A percentile compares a stretch with the other conserved stretches of the same genome.
Evolutionary conservation across 2,888 invertebrate species (phyloP).

Genomic region (Polymixis lichenea): DNA sequence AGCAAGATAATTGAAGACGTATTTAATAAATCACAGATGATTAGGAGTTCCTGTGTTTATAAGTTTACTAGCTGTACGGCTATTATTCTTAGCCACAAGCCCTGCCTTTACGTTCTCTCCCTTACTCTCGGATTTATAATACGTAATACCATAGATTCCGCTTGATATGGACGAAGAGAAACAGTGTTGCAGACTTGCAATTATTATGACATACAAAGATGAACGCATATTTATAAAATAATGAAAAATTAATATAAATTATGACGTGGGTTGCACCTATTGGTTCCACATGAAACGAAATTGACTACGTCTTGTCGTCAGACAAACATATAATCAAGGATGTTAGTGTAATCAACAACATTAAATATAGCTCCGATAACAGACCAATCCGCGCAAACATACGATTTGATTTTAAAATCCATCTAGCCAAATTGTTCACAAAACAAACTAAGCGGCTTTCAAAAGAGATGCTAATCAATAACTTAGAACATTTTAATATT

Average conservation of each 20-base stretch:
- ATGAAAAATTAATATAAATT: conserved; percentile 30
- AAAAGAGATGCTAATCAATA: neutral
- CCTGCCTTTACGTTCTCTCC: no score
- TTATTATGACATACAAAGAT: conserved; percentile 30
- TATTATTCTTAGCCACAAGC: no score
- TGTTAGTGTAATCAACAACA: no score
- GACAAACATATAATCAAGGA: no score
- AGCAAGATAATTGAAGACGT: conserved; percentile 1
- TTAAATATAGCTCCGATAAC: no score
- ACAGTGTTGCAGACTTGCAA: neutral
- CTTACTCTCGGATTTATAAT: neutral
- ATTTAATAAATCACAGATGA: neutral
- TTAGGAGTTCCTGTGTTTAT: neutral
- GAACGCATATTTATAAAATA: conserved; percentile 28
- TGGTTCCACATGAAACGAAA: no score
- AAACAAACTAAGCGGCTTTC: neutral
- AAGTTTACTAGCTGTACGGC: neutral
- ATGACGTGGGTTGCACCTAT: neutral
- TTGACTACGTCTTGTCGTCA: no score
- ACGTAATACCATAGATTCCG: neutral
- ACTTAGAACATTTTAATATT: neutral
- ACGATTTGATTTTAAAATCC: neutral
- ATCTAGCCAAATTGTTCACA: neutral
- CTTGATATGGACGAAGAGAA: conserved; percentile 3
- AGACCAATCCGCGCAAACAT: no score